phyloP scores from a whole-genome alignment of 2,113 vertebrate genomes.

The Zosterops pallidus region DNA sequence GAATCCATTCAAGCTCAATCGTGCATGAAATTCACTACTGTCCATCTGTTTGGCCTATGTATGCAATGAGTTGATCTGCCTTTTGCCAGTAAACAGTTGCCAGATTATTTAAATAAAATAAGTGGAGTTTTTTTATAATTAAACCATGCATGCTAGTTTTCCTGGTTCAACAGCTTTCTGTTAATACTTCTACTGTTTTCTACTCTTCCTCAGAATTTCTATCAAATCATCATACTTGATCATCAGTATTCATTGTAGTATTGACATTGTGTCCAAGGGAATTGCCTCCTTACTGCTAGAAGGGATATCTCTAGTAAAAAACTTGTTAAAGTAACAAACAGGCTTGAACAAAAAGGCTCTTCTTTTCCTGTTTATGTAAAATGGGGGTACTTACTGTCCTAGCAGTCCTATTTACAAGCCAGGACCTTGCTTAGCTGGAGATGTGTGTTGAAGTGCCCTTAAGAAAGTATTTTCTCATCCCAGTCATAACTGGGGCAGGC shows the following conservation, averaged over 20 bases:
- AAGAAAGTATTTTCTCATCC: neutral
- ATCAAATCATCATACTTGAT: too few species aligned
- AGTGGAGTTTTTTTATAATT: neutral
- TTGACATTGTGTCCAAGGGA: neutral
- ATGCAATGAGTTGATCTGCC: neutral
- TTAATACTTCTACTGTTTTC: neutral
- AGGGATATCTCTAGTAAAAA: neutral
- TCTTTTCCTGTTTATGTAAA: neutral
- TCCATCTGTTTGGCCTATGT: neutral
- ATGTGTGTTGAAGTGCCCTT: neutral
- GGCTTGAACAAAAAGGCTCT: neutral
- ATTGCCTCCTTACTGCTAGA: neutral
- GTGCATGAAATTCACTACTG: neutral
- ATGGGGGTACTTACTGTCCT: neutral
- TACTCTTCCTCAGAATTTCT: neutral
- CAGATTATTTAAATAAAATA: neutral
- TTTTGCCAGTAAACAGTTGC: neutral
- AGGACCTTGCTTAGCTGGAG: neutral
- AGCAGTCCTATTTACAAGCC: neutral
- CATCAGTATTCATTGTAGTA: neutral
- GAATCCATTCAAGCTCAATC: slow-evolving; percentile 15
- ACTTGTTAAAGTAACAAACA: neutral
- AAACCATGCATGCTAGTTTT: neutral
- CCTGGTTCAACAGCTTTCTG: neutral
- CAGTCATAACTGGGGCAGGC: neutral